Percentiles rank a stretch among this genome's conserved stretches.
Conservation (phyloP, 1,140 invertebrate genomes). For the Hestina assimilis region DNA sequence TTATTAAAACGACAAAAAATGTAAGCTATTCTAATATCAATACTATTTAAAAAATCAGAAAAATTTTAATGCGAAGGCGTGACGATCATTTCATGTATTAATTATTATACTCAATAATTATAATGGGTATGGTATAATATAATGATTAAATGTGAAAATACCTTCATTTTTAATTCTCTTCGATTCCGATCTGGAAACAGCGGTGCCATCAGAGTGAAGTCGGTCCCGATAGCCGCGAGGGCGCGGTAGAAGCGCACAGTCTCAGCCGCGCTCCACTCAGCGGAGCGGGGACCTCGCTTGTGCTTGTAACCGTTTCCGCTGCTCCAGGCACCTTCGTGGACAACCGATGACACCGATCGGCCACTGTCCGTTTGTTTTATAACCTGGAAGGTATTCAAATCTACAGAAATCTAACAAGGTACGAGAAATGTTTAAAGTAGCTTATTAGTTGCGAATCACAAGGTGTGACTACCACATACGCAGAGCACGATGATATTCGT, state of each 20-base stretch:
- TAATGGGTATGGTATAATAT: not conserved
- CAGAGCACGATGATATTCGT: no score
- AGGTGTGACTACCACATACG: no score
- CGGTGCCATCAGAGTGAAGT: conserved; percentile 91
- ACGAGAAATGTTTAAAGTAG: no score
- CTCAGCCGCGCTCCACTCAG: conserved; percentile 84
- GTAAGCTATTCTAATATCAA: no score
- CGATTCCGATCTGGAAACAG: conserved; percentile 89
- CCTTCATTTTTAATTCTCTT: conserved; percentile 88
- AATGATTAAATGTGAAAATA: conserved; percentile 25
- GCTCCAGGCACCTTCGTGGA: conserved; percentile 80
- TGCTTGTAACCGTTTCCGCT: conserved; percentile 78
- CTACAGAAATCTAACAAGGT: no score
- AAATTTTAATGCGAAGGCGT: no score
- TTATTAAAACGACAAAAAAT: no score
- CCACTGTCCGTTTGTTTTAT: conserved; percentile 86
- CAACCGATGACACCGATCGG: conserved; percentile 80
- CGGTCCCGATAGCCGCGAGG: conserved; percentile 91
- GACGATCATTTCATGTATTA: no score
- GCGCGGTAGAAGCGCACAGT: conserved; percentile 93
- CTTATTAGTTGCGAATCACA: no score
- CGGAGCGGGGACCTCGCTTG: conserved; percentile 80
- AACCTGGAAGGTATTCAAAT: conserved; percentile 44
- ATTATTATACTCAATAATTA: no score
- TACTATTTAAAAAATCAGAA: no score